These are phyloP conservation scores for Telenomus remus DNA, from an alignment of 1,140 invertebrate genomes.

Conservation along the genomic window DNA sequence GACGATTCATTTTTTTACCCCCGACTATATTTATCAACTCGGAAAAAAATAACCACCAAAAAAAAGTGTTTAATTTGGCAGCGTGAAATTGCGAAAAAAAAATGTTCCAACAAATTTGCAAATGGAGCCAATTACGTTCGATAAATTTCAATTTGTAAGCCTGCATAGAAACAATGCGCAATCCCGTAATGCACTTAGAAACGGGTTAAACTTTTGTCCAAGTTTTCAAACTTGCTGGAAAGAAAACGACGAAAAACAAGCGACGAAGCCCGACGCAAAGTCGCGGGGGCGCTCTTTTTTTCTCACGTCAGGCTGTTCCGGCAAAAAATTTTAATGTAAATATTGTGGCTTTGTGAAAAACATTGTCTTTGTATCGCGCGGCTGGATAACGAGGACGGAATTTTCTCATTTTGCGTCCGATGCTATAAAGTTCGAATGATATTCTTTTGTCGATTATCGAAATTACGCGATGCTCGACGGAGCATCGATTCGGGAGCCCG, in stretches of 20 bases:
- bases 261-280: not conserved
- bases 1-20: too few relatives aligned
- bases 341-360: slow-evolving; percentile 40
- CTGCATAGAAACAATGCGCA: slow-evolving; percentile 33
- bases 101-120: slow-evolving; percentile 4
- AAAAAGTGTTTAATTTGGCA: not conserved
- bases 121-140: slow-evolving; percentile 23
- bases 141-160: slow-evolving; percentile 42
- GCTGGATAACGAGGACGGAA: slow-evolving; percentile 35
- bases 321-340: slow-evolving; percentile 43
- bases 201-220: slow-evolving; percentile 46
- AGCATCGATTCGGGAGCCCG: slow-evolving; percentile 32
- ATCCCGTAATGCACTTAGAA: slow-evolving; percentile 43
- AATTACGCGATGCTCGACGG: slow-evolving; percentile 41
- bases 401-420: slow-evolving; percentile 35
- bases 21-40: not conserved
- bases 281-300: too few relatives aligned
- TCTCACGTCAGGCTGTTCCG: slow-evolving; percentile 11
- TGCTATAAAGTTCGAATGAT: slow-evolving; percentile 52
- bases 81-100: slow-evolving; percentile 5
- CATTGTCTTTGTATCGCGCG: slow-evolving; percentile 31
- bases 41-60: not conserved
- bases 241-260: slow-evolving; percentile 27
- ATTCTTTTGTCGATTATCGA: slow-evolving; percentile 56
- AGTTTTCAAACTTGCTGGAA: slow-evolving; percentile 20